Conservation (phyloP, 2,113 vertebrate genomes). For the Eulacestoma nigropectus region DNA sequence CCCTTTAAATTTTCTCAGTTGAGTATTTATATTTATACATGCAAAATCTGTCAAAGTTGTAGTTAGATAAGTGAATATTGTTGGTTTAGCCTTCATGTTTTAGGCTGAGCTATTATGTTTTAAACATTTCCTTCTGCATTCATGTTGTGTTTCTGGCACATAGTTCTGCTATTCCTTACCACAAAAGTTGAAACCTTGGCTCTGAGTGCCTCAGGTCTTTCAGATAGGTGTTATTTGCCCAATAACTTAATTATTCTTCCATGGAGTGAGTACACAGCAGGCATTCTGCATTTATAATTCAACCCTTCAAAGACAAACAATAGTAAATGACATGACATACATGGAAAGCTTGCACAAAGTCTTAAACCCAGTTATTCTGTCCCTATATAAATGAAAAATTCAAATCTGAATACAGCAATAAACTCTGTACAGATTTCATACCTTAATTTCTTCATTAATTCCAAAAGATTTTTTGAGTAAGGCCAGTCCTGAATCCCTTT, state of each 20-base stretch:
- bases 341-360: neutral
- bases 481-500: neutral
- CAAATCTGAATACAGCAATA: neutral
- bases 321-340: neutral
- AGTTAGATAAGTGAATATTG: neutral
- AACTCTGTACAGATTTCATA: neutral
- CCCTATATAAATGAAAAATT: neutral
- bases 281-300: neutral
- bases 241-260: neutral
- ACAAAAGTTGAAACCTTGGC: neutral
- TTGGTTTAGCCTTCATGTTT: neutral
- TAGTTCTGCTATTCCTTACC: neutral
- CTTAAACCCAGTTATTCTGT: neutral
- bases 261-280: neutral
- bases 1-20: neutral
- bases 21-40: neutral
- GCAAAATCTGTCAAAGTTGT: neutral
- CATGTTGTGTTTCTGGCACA: rapidly evolving
- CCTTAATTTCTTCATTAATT: neutral
- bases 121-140: neutral
- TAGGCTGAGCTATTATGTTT: neutral
- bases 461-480: neutral
- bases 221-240: neutral
- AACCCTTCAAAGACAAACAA: neutral
- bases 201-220: neutral